phyloP scores from a whole-genome alignment of 2,797 vertebrate species.

The Tachyglossus aculeatus region DNA sequence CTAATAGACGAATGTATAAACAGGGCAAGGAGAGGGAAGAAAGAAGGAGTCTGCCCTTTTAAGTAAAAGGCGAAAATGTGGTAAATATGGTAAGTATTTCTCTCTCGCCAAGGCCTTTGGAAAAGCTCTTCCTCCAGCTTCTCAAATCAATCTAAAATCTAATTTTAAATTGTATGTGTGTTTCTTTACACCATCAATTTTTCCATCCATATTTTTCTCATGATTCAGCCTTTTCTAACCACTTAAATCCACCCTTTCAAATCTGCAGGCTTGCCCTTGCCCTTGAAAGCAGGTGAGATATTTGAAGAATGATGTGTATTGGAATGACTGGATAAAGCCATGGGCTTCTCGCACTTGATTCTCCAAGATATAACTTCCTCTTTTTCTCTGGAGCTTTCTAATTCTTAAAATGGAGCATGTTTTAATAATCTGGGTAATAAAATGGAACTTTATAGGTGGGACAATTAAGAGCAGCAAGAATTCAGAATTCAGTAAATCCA shows the following conservation, averaged over 20 bases:
- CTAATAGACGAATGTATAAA: conserved; percentile 79
- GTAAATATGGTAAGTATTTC: conserved; percentile 76
- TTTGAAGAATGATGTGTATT: conserved; percentile 52
- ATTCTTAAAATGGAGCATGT: conserved; percentile 63
- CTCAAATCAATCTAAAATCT: conserved; percentile 67
- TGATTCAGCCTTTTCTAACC: conserved; percentile 70
- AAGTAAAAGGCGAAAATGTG: conserved; percentile 81
- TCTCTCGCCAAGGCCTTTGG: conserved; percentile 40
- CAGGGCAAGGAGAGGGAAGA: conserved; percentile 82
- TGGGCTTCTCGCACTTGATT: conserved; percentile 56
- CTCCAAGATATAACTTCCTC: conserved; percentile 59
- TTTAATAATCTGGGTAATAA: conserved; percentile 51
- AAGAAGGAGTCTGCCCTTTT: conserved; percentile 79
- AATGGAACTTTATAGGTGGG: conserved; percentile 52
- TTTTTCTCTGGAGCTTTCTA: conserved; percentile 66
- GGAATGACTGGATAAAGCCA: conserved; percentile 59
- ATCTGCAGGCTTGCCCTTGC: conserved; percentile 65
- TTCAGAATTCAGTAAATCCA: not conserved
- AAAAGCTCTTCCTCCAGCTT: conserved; percentile 65
- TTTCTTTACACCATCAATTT: conserved; percentile 48
- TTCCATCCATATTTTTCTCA: conserved; percentile 40
- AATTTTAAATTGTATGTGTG: conserved; percentile 63
- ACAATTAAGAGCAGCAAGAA: conserved; percentile 54
- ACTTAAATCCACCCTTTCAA: conserved; percentile 55
- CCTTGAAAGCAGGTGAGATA: conserved; percentile 63